Conservation (phyloP, 2,888 invertebrate species). For the Pelosia muscerda region DNA sequence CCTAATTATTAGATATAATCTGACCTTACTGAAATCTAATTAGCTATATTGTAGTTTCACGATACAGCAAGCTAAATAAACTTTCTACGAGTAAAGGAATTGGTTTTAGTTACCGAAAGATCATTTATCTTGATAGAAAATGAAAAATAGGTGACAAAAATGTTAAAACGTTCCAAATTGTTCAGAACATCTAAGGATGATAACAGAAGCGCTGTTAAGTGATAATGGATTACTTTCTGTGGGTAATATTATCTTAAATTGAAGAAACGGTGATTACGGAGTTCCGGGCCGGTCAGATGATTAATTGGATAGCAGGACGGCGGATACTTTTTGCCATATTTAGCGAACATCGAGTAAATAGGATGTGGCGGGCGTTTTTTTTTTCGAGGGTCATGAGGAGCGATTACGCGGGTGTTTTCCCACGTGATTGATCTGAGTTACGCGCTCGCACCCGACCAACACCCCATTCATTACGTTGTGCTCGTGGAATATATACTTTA, state of each 20-base stretch:
- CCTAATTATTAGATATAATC: not conserved
- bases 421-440: slow-evolving; percentile 75
- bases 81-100: slow-evolving; percentile 26
- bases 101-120: slow-evolving; percentile 14
- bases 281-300: slow-evolving; percentile 64
- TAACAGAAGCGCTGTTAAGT: slow-evolving; percentile 39
- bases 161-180: slow-evolving; percentile 34
- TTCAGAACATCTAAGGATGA: slow-evolving; percentile 29
- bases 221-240: slow-evolving; percentile 45
- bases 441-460: slow-evolving; percentile 47
- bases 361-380: slow-evolving; percentile 61
- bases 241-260: slow-evolving; percentile 64
- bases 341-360: slow-evolving; percentile 73
- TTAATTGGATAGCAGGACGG: slow-evolving; percentile 66
- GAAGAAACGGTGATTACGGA: slow-evolving; percentile 66
- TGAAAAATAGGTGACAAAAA: slow-evolving; percentile 26
- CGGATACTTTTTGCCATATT: slow-evolving; percentile 78
- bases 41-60: slow-evolving; percentile 22
- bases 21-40: not conserved
- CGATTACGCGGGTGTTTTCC: slow-evolving; percentile 77
- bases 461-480: slow-evolving; percentile 32
- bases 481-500: slow-evolving; percentile 29
- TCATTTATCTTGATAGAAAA: slow-evolving; percentile 23
- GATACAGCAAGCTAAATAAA: slow-evolving; percentile 27
- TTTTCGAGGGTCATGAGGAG: slow-evolving; percentile 71